Evolutionary conservation across 2,888 invertebrate genomes (phyloP).

Genomic region (Acanthosepion esculentum): DNA sequence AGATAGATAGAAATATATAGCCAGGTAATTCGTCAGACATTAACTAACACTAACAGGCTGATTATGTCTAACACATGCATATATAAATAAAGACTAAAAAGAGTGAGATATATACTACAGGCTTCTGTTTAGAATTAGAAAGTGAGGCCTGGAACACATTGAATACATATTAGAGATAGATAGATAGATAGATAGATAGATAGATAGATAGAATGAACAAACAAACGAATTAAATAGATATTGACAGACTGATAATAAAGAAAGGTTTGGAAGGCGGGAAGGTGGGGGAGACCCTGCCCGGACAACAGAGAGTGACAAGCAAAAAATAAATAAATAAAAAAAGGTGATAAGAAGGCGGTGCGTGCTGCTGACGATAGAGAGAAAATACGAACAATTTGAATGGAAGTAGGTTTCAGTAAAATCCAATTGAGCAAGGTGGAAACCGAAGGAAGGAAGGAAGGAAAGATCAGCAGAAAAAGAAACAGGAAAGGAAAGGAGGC

Average conservation of each 20-base stretch:
- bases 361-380: background rate
- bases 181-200: background rate
- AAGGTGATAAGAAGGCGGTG: background rate
- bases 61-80: too few relatives aligned
- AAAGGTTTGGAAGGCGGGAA: background rate
- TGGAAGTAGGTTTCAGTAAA: slow-evolving; percentile 11
- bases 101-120: too few relatives aligned
- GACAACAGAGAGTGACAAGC: background rate
- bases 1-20: background rate
- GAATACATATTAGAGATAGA: background rate
- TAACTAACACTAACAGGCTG: too few relatives aligned
- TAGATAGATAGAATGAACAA: background rate
- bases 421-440: background rate
- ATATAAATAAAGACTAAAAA: rapidly evolving
- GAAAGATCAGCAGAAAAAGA: background rate
- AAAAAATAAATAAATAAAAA: background rate
- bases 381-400: background rate
- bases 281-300: background rate
- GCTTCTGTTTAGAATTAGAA: too few relatives aligned
- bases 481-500: background rate
- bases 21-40: too few relatives aligned
- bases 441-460: background rate
- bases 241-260: background rate
- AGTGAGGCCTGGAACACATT: too few relatives aligned
- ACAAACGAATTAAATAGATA: background rate